Base-by-base conservation (phyloP, 2,113 vertebrate species). In the Catagonus wagneri region DNA sequence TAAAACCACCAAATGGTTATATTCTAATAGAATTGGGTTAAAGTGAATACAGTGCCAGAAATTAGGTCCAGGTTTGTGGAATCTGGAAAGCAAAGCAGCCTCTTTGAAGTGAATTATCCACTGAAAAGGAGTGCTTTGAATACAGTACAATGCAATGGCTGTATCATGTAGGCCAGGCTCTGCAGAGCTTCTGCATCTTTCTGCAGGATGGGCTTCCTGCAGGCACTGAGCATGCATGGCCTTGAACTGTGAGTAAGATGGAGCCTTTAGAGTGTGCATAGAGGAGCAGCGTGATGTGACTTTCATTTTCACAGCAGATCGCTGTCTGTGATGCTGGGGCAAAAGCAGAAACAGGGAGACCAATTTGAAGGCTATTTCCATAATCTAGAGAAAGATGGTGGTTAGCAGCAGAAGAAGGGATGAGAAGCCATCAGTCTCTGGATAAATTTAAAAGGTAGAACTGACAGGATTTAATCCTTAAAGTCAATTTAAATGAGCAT, bases 81-180 rank as follows among this genome's bases (percentile, higher is more conserved):
- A 39, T 39, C 72, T 93, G 27, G 72, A 72, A 86, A 90, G 36
- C 50, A 94, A 79, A 93, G 90, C 44, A 90, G 32, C 16, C 39
- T 69, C 52, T 95, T 39, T 60, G 50, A 93, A 84, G 63, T 95
- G 23, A 92, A 68, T 16, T 69, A 60, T 34, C 60, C 66, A 52
- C 19, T n/a, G 60, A 44, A 69, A 80, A 83, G 58, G 27, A 65
- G 2, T 22, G 7, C 63, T 81, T 78, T 89, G 58, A 66, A 20
- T 88, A 10, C 8, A 25, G 32, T 10, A 9, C 3, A 34, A 66
- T 7, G 27, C 27, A 75, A 69, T 19, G 22, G 15, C 58, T 29
- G 9, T 27, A 27, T 19, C 13, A 1, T 22, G 14, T 9, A 15
- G n/a, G 34, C 6, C 4, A 34, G 2, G 39, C 16, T 78, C 61